These are phyloP conservation scores for Papilio demoleus DNA, from an alignment of 2,888 invertebrate species.

Conservation along the genomic window DNA sequence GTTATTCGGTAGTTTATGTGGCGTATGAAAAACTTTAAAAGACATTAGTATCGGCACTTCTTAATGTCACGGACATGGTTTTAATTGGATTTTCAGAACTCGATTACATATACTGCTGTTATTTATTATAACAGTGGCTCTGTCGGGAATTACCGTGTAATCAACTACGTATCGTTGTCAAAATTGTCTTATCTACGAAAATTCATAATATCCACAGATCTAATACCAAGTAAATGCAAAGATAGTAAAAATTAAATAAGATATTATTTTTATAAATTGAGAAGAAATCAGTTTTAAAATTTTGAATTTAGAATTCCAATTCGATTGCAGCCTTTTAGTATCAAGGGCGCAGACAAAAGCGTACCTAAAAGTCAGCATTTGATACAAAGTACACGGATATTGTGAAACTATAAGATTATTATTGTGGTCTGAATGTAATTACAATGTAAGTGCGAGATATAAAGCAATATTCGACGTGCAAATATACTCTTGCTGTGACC, in stretches of 20 bases:
- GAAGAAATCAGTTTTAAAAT: not conserved
- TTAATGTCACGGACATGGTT: constrained; percentile 39
- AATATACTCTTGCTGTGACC: constrained; percentile 43
- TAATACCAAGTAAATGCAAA: not conserved
- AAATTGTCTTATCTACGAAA: not conserved
- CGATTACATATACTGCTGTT: not conserved
- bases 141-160: too few relatives aligned
- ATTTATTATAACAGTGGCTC: too few relatives aligned
- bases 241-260: not conserved
- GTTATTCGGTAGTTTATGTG: constrained; percentile 37
- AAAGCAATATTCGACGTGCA: constrained; percentile 42
- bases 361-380: constrained; percentile 3
- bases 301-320: constrained; percentile 1
- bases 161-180: too few relatives aligned
- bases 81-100: constrained; percentile 20
- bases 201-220: not conserved
- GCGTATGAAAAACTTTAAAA: constrained; percentile 32
- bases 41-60: constrained; percentile 40
- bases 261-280: not conserved
- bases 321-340: not conserved
- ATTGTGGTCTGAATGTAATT: constrained; percentile 36
- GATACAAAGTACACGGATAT: not conserved
- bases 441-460: constrained; percentile 40
- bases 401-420: constrained; percentile 21
- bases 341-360: too few relatives aligned